Percentiles rank a stretch among this genome's conserved stretches.
Conservation (phyloP, 2,888 invertebrate species). For the Drosophila diplacantha region DNA sequence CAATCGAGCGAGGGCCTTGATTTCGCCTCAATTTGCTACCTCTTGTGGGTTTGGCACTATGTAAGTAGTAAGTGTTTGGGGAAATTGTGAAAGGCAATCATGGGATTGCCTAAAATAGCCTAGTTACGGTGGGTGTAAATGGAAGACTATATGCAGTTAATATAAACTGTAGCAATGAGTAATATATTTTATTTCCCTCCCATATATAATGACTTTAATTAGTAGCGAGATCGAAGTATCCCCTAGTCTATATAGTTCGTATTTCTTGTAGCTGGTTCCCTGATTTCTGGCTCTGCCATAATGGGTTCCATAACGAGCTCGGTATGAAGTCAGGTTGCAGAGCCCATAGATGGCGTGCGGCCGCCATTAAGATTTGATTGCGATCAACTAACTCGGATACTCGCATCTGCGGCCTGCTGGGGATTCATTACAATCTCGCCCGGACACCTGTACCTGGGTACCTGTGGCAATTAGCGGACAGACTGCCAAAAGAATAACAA, state of each 20-base stretch:
- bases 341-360: slow-evolving; percentile 46
- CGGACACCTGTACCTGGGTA: slow-evolving; percentile 46
- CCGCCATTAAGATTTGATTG: slow-evolving; percentile 53
- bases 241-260: background rate
- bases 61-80: background rate
- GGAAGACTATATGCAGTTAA: background rate
- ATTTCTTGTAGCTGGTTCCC: slow-evolving; percentile 7
- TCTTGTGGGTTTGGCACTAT: background rate
- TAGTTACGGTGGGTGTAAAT: too few species aligned
- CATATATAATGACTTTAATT: background rate
- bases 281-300: slow-evolving; percentile 24
- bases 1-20: slow-evolving; percentile 42
- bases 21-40: slow-evolving; percentile 1
- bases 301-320: slow-evolving; percentile 39
- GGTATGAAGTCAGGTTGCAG: slow-evolving; percentile 15
- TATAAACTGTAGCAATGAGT: background rate
- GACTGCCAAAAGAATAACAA: slow-evolving; percentile 29
- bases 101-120: background rate
- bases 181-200: background rate
- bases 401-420: slow-evolving; percentile 27
- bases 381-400: slow-evolving; percentile 37
- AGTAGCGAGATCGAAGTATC: background rate
- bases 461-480: slow-evolving; percentile 54
- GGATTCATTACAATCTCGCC: slow-evolving; percentile 28
- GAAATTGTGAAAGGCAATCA: background rate